Conservation (phyloP, 2,888 invertebrate species). For the Archips xylosteana region DNA sequence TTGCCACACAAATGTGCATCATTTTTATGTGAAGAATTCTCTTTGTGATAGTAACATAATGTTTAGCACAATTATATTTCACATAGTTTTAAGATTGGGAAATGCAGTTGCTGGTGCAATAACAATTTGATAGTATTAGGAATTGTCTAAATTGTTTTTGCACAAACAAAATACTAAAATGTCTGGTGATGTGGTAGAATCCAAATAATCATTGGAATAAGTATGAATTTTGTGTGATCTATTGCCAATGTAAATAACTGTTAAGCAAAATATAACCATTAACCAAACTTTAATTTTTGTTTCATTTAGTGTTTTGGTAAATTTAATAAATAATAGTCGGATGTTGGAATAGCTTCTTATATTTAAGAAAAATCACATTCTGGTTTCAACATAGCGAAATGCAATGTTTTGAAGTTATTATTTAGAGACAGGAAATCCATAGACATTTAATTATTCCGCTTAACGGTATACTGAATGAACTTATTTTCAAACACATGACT, state of each 20-base stretch:
- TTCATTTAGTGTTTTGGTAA: not conserved
- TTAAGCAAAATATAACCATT: conserved; percentile 41
- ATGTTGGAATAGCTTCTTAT: conserved; percentile 37
- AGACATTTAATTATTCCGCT: not conserved
- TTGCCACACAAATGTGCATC: not conserved
- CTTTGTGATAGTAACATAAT: conserved; percentile 34
- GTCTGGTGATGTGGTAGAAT: conserved; percentile 18
- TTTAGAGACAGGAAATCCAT: conserved; percentile 1
- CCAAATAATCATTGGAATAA: conserved; percentile 18
- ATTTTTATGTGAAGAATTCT: conserved; percentile 18
- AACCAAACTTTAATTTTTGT: conserved; percentile 4
- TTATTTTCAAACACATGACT: too few relatives aligned
- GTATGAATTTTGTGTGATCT: conserved; percentile 33
- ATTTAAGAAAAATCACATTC: conserved; percentile 34
- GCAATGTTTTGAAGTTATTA: conserved; percentile 17
- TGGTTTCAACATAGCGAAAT: conserved; percentile 18
- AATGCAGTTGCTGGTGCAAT: not conserved
- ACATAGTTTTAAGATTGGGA: conserved; percentile 14
- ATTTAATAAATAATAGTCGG: not conserved
- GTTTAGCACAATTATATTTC: conserved; percentile 27
- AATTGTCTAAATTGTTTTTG: not conserved
- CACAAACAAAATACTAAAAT: not conserved
- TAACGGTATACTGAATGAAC: not conserved
- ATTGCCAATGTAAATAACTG: conserved; percentile 39
- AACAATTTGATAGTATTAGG: not conserved